A percentile compares a stretch with the other conserved stretches of the same genome.
phyloP scores from a whole-genome alignment of 2,888 invertebrate genomes.

The Dryobotodes eremita region DNA sequence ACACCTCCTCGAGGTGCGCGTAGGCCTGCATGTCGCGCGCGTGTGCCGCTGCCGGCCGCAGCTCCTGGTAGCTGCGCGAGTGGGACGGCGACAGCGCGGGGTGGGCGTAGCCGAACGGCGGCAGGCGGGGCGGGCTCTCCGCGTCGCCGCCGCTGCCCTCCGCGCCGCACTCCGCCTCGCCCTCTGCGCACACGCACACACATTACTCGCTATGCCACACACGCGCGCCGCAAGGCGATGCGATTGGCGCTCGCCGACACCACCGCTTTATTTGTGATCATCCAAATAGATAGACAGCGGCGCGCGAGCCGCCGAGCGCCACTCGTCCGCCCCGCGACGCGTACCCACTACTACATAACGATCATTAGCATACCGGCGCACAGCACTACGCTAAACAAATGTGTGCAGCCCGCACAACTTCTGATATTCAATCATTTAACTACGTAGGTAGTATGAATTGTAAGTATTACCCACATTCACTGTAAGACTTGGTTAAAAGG shows the following conservation, averaged over 20 bases:
- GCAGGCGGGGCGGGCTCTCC: conserved; percentile 85
- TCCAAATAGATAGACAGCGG: conserved; percentile 63
- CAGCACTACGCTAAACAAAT: not conserved
- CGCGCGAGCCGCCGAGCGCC: conserved; percentile 32
- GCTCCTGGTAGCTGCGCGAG: conserved; percentile 89
- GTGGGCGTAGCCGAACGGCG: conserved; percentile 84
- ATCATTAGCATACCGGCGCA: not conserved
- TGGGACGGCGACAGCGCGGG: conserved; percentile 82
- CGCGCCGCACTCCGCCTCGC: conserved; percentile 81
- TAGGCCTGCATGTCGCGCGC: conserved; percentile 88
- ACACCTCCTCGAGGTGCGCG: conserved; percentile 84
- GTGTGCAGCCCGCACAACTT: conserved; percentile 4
- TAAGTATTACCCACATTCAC: not conserved
- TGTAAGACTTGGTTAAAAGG: not conserved
- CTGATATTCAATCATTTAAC: not conserved
- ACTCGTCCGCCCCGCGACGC: conserved; percentile 55
- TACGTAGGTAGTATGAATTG: not conserved
- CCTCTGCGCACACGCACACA: conserved; percentile 82
- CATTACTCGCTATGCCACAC: conserved; percentile 30
- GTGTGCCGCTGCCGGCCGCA: conserved; percentile 84
- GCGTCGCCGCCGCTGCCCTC: conserved; percentile 74
- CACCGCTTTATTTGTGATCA: conserved; percentile 65
- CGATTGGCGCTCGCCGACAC: conserved; percentile 60
- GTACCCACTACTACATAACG: conserved; percentile 15
- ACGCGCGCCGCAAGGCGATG: conserved; percentile 21